Evolutionary conservation across 1,140 invertebrate genomes (phyloP).

Genomic region (Bombus ignitus): DNA sequence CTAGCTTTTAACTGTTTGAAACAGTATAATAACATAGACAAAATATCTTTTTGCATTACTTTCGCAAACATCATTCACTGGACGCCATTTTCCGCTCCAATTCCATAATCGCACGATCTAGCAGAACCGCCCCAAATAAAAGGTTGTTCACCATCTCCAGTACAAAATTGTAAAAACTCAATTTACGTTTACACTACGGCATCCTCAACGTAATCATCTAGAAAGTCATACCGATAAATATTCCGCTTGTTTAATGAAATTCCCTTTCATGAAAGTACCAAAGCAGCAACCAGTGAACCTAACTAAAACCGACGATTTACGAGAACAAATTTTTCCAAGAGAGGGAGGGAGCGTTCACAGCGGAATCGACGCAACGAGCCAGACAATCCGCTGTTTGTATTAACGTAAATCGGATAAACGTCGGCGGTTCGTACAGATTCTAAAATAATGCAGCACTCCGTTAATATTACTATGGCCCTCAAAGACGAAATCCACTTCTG

Average conservation of each 20-base stretch:
- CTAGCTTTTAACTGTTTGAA: neutral
- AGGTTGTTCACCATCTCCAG: neutral
- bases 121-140: neutral
- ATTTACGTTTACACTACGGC: neutral
- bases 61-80: neutral
- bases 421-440: constrained; percentile 1
- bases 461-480: neutral
- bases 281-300: neutral
- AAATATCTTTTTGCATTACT: neutral
- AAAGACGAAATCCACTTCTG: neutral
- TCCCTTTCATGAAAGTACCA: neutral
- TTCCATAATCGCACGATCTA: neutral
- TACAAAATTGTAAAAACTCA: neutral
- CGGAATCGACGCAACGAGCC: neutral
- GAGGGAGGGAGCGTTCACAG: too few species aligned
- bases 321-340: neutral
- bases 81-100: neutral
- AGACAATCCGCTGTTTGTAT: constrained; percentile 11
- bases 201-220: neutral
- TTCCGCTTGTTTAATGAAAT: neutral
- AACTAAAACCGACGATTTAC: neutral
- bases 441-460: constrained; percentile 8
- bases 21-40: neutral
- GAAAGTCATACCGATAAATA: neutral
- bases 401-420: constrained; percentile 31